A percentile compares a stretch with the other conserved stretches of the same genome.
Conservation (phyloP, 2,113 vertebrate genomes). For the Eudyptes chrysolophus region DNA sequence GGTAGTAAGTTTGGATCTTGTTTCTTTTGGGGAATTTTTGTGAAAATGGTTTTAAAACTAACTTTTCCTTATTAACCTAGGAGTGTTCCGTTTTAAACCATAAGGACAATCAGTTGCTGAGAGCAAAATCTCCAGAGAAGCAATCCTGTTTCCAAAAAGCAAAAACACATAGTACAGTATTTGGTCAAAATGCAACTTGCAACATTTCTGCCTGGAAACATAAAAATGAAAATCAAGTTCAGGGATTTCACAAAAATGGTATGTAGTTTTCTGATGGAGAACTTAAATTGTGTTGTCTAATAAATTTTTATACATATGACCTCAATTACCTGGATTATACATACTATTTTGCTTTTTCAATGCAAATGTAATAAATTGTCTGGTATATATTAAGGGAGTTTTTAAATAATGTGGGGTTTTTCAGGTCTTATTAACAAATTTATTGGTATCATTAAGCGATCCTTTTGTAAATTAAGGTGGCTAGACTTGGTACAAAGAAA, state of each 20-base stretch:
- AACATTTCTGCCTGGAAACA: conserved; percentile 58
- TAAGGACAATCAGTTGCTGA: conserved; percentile 48
- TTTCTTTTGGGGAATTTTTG: background rate
- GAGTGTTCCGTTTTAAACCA: conserved; percentile 36
- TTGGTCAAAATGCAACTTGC: conserved; percentile 35
- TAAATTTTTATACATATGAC: background rate
- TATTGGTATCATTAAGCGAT: background rate
- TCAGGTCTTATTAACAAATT: background rate
- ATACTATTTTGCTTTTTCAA: background rate
- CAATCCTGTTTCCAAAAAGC: conserved; percentile 34
- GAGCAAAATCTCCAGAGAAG: conserved; percentile 46
- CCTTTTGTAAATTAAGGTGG: background rate
- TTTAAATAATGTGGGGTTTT: background rate
- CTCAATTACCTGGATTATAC: background rate
- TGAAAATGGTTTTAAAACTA: background rate
- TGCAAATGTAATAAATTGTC: background rate
- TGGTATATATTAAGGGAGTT: background rate
- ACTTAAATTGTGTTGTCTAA: background rate
- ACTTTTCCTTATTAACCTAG: conserved; percentile 19
- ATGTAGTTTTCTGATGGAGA: background rate
- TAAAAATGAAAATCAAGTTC: conserved; percentile 36
- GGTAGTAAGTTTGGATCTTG: background rate
- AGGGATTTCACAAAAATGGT: conserved; percentile 44
- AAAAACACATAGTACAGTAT: background rate
- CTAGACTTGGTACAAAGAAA: background rate